A percentile compares a stretch with the other conserved stretches of the same genome.
These are phyloP conservation scores for Corythaeola cristata DNA, from an alignment of 2,113 vertebrate species.

Conservation along the genomic window DNA sequence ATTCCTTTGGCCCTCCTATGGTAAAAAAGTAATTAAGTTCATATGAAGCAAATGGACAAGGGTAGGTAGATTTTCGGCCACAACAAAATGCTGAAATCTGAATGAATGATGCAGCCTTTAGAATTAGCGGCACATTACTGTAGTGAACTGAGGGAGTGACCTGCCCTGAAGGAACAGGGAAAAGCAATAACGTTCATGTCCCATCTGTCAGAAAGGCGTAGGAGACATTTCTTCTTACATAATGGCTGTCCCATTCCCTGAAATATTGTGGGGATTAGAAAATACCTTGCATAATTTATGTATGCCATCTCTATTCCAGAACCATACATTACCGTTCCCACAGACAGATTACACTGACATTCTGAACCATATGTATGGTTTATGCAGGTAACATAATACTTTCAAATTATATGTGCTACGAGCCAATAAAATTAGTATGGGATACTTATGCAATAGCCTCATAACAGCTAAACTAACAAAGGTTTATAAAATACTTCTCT, in stretches of 20 bases:
- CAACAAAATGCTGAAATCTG: conserved; percentile 48
- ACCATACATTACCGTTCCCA: conserved; percentile 26
- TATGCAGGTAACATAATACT: conserved; percentile 51
- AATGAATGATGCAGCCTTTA: conserved; percentile 52
- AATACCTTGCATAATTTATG: conserved; percentile 70
- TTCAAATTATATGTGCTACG: conserved; percentile 32
- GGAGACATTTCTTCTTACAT: conserved; percentile 57
- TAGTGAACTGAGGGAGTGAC: conserved; percentile 29
- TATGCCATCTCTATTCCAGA: conserved; percentile 5
- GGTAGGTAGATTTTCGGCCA: conserved; percentile 30
- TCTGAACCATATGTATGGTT: background rate
- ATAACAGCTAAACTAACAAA: conserved; percentile 61
- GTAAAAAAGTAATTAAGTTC: conserved; percentile 56
- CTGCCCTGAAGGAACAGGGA: conserved; percentile 51
- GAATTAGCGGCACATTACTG: conserved; percentile 43
- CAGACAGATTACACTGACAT: background rate
- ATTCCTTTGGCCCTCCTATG: conserved; percentile 2
- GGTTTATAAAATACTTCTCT: conserved; percentile 44
- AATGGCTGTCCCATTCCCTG: conserved; percentile 48
- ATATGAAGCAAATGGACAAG: conserved; percentile 24
- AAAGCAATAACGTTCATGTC: conserved; percentile 53
- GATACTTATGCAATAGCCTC: conserved; percentile 15
- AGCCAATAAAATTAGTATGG: conserved; percentile 50
- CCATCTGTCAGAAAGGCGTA: conserved; percentile 60
- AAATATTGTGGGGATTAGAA: conserved; percentile 64